Evolutionary conservation across 1,140 invertebrate species (phyloP), one percentile per base, ranked within the genome.

Genomic region (Drosophila pandora): DNA sequence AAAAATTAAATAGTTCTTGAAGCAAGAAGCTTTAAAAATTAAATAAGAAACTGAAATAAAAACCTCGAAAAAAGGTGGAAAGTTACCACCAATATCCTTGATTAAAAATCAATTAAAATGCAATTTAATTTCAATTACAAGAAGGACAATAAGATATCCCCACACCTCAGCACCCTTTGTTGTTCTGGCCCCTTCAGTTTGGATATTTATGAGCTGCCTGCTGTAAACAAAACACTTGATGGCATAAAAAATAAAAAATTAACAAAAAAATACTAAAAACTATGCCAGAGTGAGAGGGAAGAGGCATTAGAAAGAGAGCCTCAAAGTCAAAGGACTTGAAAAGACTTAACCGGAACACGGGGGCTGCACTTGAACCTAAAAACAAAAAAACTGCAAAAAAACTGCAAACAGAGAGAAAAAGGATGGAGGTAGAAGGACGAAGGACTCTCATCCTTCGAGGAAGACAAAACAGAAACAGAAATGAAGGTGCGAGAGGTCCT

Each of bases 181-280:
- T 28, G 7, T 28, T 6, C 25, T 28, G 25, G n/a, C 12, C 3
- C 39, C 12, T 43, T 52, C 32, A 49, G 39, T 28, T 71, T 65
- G 74, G 70, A 79, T 84, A 79, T 84, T 84, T 79, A 84, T 79
- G 67, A 71, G 55, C 68, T 58, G 13, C 43, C 17, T 43, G 6
- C 6, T 5, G 41, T 85, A 85, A 82, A 85, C 82, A 87, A 81
- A 85, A 71, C 78, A 85, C 82, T 85, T 79, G 73, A 58, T 63
- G 65, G 63, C 77, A 75, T 74, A 75, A 69, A 62, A 68, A 87
- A 78, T 76, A 82, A 85, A 85, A 28, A 6, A 28, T 28, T 17
- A 17, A 28, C 25, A 6, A 28, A 28, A 28, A 28, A 6, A 28
- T 28, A 28, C 25, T 78, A 84, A 68, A 45, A 34, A 54, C 39